Conservation (phyloP, 2,113 vertebrate genomes). For the Meles meles region DNA sequence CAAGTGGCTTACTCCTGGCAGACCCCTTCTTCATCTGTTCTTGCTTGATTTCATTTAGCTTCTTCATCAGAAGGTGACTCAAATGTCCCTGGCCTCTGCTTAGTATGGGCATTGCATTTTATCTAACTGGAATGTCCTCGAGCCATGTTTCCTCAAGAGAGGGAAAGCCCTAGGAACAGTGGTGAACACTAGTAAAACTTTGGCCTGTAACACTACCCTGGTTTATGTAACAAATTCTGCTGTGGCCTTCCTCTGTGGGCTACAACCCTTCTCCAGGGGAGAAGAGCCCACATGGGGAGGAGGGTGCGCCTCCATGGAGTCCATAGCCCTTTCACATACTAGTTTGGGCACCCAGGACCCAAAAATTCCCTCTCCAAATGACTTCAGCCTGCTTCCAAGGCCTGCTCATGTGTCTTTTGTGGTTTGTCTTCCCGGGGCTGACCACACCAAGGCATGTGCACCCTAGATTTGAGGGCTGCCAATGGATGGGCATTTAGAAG, state of each 20-base stretch:
- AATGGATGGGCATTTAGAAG: background rate
- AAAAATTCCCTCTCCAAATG: background rate
- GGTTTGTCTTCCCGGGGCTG: background rate
- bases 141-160: background rate
- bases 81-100: background rate
- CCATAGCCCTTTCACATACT: background rate
- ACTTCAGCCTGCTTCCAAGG: background rate
- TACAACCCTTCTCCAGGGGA: background rate
- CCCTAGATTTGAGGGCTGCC: background rate
- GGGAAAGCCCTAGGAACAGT: background rate
- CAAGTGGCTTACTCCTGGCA: background rate
- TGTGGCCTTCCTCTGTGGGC: background rate
- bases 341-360: background rate
- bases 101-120: background rate
- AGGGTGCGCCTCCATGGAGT: background rate
- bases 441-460: background rate
- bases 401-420: background rate
- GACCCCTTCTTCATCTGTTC: background rate
- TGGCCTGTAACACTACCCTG: background rate
- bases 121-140: background rate
- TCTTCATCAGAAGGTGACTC: background rate
- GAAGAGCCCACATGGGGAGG: background rate
- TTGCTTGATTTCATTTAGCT: background rate
- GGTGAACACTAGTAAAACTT: background rate
- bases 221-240: background rate